Evolutionary conservation across 53 echinoderm and acorn worm species (phyloP).

Genomic region (Astropecten irregularis): DNA sequence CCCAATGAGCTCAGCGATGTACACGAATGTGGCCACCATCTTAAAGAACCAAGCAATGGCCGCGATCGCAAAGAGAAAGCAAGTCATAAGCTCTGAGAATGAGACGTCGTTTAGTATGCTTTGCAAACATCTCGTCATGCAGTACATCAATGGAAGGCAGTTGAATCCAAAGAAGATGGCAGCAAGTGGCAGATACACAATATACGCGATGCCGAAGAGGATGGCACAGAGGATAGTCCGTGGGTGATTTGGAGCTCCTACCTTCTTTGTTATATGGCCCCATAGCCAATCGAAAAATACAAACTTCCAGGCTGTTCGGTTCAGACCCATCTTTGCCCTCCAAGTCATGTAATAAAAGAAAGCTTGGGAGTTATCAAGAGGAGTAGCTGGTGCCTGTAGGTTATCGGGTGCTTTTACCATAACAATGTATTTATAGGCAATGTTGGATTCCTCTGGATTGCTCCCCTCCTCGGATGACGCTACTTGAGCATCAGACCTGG

Average conservation of each 20-base stretch:
- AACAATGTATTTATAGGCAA: conserved; percentile 52
- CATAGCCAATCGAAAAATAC: conserved; percentile 49
- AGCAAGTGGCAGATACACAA: conserved; percentile 46
- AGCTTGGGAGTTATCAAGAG: conserved; percentile 28
- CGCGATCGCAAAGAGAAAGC: conserved; percentile 58
- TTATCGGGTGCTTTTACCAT: conserved; percentile 36
- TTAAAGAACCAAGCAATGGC: conserved; percentile 78
- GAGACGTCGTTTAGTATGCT: conserved; percentile 56
- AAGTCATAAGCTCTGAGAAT: conserved; percentile 54
- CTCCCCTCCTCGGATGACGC: too few species aligned
- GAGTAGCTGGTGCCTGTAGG: conserved; percentile 41
- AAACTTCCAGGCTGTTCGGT: conserved; percentile 54
- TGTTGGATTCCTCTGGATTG: conserved; percentile 18
- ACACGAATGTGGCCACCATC: conserved; percentile 89
- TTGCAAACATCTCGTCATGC: conserved; percentile 68
- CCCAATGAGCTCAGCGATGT: conserved; percentile 75
- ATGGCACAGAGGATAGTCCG: conserved; percentile 42
- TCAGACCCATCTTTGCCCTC: conserved; percentile 57
- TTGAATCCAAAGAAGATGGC: conserved; percentile 66
- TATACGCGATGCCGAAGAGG: conserved; percentile 54
- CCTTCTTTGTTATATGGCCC: neutral
- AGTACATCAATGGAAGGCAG: conserved; percentile 78
- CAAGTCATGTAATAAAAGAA: conserved; percentile 58
- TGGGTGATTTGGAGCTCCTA: conserved; percentile 6
- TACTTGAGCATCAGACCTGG: too few species aligned